Conservation (phyloP, 2,113 vertebrate genomes). For the Laticauda laticaudata region DNA sequence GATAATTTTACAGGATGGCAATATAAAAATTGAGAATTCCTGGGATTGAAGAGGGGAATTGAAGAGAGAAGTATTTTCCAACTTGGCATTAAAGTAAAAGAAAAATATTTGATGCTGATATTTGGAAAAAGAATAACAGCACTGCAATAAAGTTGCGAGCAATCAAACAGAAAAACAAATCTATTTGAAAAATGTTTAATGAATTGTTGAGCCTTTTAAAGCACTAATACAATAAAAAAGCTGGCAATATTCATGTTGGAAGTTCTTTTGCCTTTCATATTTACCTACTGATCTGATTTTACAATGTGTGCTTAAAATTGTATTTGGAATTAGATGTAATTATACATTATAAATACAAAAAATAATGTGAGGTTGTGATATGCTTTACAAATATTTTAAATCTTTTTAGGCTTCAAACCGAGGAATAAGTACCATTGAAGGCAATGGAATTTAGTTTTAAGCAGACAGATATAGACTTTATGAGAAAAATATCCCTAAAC, state of each 20-base stretch:
- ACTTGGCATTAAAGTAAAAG: neutral
- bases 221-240: neutral
- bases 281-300: neutral
- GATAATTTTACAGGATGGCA: neutral
- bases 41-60: neutral
- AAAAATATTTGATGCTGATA: neutral
- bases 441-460: neutral
- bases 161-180: neutral
- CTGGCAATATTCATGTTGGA: neutral
- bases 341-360: neutral
- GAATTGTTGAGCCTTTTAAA: neutral
- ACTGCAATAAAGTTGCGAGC: neutral
- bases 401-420: neutral
- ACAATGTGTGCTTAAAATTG: neutral
- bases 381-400: neutral
- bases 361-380: neutral
- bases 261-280: neutral
- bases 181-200: neutral
- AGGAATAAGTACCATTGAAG: neutral
- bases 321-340: neutral
- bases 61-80: neutral
- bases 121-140: neutral
- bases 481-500: neutral
- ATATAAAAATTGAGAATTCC: neutral
- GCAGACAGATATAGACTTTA: neutral